Base-by-base conservation (phyloP, 1,140 invertebrate species). In the Oreohelix idahoensis region DNA sequence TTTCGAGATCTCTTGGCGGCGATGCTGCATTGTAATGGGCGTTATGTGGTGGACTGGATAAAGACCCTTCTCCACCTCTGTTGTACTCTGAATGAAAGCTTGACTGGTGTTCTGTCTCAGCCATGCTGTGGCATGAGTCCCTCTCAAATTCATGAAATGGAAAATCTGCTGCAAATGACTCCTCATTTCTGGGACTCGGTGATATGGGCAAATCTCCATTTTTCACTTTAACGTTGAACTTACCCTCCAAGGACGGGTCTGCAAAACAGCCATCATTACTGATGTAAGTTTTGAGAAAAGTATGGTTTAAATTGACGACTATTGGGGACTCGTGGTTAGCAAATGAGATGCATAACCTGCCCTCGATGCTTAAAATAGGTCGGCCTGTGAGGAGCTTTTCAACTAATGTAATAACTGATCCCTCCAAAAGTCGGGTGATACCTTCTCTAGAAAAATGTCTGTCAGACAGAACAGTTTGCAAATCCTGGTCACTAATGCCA, bases 381-480 rank as follows among this genome's bases (percentile, higher is more conserved):
- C 63, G 63, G 17, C 63, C 63, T 66, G 63, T 66, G 1, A 66
- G 63, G 8, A 66, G 29, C 29, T 66, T 66, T 35, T 66, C 63
- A 32, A 66, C 29, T 15, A 66, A 23, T 32, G 63, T 66, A 10
- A 66, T 1, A 66, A 66, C 17, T 29, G 63, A 66, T n/a, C 29
- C 8, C 17, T 66, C 63, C n/a, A 66, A 5, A 1, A 66, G 29
- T 23, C 17, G n/a, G n/a, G 63, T 66, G 2, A 66, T 32, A 5
- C 29, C 63, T 32, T 66, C 63, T n/a, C 63, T 66, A 32, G 63
- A 66, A 66, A 66, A 66, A 35, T 66, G 63, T 66, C 63, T 66
- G n/a, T 32, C 29, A 13, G 63, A 32, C 0, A 66, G 63, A 32
- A 66, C 32, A 23, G 2, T 32, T 4, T 66, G n/a, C 29, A 66